phyloP scores from a whole-genome alignment of 2,797 vertebrate genomes.

The Cyprinella venusta region DNA sequence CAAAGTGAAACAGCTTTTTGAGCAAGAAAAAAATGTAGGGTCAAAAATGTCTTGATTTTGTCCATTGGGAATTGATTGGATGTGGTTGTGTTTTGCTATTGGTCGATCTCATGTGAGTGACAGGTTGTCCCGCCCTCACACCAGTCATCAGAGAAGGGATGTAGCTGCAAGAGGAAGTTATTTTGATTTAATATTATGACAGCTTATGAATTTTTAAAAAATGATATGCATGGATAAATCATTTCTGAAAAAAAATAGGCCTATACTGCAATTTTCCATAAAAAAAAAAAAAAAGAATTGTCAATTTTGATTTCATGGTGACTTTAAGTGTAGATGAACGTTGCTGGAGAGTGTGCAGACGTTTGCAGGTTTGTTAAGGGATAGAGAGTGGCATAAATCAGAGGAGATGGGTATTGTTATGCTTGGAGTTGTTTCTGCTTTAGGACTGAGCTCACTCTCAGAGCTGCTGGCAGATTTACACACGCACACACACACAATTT shows the following conservation, averaged over 20 bases:
- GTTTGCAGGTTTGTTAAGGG: conserved; percentile 1
- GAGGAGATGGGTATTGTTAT: conserved; percentile 41
- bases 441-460: conserved; percentile 31
- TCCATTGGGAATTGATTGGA: background rate
- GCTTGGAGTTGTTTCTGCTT: conserved; percentile 32
- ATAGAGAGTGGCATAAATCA: conserved; percentile 35
- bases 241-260: background rate
- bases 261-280: background rate
- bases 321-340: background rate
- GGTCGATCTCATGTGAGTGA: background rate
- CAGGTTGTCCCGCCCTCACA: background rate
- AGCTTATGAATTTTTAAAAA: background rate
- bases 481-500: conserved; percentile 33
- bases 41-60: background rate
- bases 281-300: background rate
- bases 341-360: conserved; percentile 8
- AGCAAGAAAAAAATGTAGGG: background rate
- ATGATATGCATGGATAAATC: background rate
- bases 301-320: background rate
- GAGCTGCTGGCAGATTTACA: conserved; percentile 39
- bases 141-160: background rate
- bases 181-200: background rate
- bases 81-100: background rate
- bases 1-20: background rate
- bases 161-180: background rate